Conservation (phyloP, 2,888 invertebrate species). For the Drosophila dives region DNA sequence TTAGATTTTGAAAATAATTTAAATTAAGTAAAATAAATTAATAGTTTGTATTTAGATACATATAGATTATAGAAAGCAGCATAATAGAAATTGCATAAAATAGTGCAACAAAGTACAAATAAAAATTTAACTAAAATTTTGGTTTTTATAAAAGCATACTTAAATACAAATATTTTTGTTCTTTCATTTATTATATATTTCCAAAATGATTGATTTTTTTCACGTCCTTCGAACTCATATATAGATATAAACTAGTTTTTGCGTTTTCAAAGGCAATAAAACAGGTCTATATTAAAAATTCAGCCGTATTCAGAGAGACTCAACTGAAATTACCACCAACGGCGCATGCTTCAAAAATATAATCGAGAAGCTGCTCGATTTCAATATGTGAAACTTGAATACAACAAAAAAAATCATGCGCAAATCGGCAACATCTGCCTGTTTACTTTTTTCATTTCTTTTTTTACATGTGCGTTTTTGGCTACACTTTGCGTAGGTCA, state of each 20-base stretch:
- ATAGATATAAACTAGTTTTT: constrained; percentile 56
- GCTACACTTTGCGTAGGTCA: constrained; percentile 82
- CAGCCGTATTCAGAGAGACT: constrained; percentile 32
- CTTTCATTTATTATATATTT: constrained; percentile 2
- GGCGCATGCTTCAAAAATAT: constrained; percentile 65
- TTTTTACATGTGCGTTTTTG: constrained; percentile 60
- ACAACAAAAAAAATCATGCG: constrained; percentile 19
- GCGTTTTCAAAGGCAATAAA: constrained; percentile 26
- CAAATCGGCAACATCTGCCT: constrained; percentile 72
- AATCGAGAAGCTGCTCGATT: constrained; percentile 61
- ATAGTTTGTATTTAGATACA: neutral
- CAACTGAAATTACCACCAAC: constrained; percentile 67
- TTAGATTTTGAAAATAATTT: neutral
- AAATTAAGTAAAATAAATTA: neutral
- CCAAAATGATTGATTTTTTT: constrained; percentile 37
- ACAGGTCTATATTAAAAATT: constrained; percentile 55
- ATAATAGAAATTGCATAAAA: neutral
- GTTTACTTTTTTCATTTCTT: constrained; percentile 27
- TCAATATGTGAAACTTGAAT: constrained; percentile 50
- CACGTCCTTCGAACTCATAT: constrained; percentile 29
- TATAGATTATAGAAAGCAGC: neutral
- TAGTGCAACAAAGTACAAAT: neutral
- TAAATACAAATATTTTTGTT: neutral
- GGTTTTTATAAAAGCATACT: neutral
- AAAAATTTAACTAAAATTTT: neutral